Conservation (phyloP, 2,113 vertebrate species). For the Psilopogon haemacephalus region DNA sequence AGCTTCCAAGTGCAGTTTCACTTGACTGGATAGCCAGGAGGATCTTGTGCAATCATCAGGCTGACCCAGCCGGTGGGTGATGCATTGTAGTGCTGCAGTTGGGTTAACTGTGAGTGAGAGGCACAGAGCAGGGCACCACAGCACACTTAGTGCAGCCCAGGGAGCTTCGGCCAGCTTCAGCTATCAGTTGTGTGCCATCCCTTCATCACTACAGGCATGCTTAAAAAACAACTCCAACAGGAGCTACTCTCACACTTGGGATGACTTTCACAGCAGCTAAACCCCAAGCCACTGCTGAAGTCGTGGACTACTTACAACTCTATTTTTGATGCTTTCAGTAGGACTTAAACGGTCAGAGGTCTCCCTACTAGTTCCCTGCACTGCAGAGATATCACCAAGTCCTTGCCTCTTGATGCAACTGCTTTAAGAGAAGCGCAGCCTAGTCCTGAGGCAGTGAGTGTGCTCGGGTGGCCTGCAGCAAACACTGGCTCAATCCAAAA, state of each 20-base stretch:
- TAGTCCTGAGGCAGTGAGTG: not conserved
- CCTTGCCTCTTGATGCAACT: not conserved
- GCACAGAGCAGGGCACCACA: not conserved
- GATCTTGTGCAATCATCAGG: not conserved
- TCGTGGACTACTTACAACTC: not conserved
- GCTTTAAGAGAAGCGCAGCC: not conserved
- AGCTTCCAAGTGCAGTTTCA: not conserved
- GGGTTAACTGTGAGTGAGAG: not conserved
- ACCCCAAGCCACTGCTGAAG: not conserved
- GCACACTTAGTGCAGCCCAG: not conserved
- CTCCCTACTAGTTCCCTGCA: not conserved
- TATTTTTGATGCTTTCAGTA: conserved; percentile 12
- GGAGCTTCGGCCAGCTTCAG: not conserved
- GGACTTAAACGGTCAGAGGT: conserved; percentile 4
- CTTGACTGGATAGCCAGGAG: not conserved
- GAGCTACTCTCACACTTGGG: not conserved
- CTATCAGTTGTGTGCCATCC: not conserved
- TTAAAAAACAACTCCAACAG: not conserved
- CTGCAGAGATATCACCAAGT: not conserved
- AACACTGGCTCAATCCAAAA: not conserved
- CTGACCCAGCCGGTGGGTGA: not conserved
- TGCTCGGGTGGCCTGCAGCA: not conserved
- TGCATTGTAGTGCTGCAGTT: not conserved
- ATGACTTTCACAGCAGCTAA: conserved; percentile 20
- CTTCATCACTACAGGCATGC: not conserved